A percentile compares a stretch with the other conserved stretches of the same genome.
Conservation (phyloP, 2,113 vertebrate species). For the Erinaceus europaeus region DNA sequence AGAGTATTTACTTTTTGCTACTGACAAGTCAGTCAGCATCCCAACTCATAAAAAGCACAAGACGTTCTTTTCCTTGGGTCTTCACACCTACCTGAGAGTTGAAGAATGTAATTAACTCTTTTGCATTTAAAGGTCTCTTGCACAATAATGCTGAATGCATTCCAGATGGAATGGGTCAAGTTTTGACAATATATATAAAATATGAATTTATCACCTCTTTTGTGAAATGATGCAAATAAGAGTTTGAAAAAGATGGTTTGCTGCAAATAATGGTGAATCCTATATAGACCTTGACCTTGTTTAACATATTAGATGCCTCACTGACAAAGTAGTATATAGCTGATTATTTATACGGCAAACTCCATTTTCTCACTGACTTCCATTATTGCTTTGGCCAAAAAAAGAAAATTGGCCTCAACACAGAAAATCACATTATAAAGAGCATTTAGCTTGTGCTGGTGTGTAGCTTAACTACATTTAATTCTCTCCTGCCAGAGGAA, state of each 20-base stretch:
- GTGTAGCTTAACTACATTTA: conserved; percentile 50
- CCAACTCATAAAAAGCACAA: not conserved
- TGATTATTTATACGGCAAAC: conserved; percentile 52
- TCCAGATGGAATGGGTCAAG: not conserved
- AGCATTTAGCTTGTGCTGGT: conserved; percentile 38
- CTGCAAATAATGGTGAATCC: not conserved
- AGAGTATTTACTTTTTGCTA: not conserved
- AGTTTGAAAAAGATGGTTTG: conserved; percentile 42
- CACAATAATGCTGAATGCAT: not conserved
- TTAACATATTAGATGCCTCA: conserved; percentile 19
- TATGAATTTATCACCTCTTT: not conserved
- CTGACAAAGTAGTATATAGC: not conserved
- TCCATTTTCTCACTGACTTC: conserved; percentile 59
- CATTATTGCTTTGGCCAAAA: conserved; percentile 54
- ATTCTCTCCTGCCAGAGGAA: conserved; percentile 62
- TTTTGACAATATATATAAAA: conserved; percentile 33
- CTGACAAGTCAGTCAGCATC: not conserved
- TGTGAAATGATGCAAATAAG: conserved; percentile 26
- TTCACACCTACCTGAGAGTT: not conserved
- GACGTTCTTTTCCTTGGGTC: not conserved
- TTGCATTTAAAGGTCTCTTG: not conserved
- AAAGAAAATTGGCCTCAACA: conserved; percentile 39
- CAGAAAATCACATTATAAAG: conserved; percentile 67
- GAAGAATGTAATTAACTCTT: conserved; percentile 28
- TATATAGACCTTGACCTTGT: conserved; percentile 53